phyloP scores from a whole-genome alignment of 2,888 invertebrate species.

The Rotaria magnacalcarata region DNA sequence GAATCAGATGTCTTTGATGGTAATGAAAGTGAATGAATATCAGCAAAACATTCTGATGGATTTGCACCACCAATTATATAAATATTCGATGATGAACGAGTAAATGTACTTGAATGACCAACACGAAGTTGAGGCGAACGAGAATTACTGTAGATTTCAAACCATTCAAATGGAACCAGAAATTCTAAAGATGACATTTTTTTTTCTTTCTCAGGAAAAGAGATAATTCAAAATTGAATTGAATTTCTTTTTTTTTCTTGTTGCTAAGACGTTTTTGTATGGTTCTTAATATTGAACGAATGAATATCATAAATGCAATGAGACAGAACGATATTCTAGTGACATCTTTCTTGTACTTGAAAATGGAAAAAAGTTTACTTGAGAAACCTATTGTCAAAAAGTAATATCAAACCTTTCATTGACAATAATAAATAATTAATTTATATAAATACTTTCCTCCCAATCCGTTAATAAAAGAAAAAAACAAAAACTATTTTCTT shows the following conservation, averaged over 20 bases:
- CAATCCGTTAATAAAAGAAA: too few species aligned
- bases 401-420: too few species aligned
- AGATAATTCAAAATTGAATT: not conserved
- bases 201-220: not conserved
- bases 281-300: not conserved
- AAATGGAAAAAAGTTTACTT: too few species aligned
- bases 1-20: constrained; percentile 49
- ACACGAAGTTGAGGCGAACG: not conserved
- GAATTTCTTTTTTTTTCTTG: not conserved
- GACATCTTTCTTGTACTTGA: not conserved
- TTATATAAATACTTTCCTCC: too few species aligned
- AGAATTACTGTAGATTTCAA: constrained; percentile 3
- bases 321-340: not conserved
- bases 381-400: too few species aligned
- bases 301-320: not conserved
- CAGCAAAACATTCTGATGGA: constrained; percentile 56
- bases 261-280: not conserved
- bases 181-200: not conserved
- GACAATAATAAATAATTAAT: too few species aligned
- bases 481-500: too few species aligned
- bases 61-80: constrained; percentile 59
- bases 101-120: constrained; percentile 17
- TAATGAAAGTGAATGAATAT: constrained; percentile 50
- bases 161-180: constrained; percentile 9
- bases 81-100: constrained; percentile 47